Conservation (phyloP, 2,113 vertebrate genomes). For the Otocyon megalotis region DNA sequence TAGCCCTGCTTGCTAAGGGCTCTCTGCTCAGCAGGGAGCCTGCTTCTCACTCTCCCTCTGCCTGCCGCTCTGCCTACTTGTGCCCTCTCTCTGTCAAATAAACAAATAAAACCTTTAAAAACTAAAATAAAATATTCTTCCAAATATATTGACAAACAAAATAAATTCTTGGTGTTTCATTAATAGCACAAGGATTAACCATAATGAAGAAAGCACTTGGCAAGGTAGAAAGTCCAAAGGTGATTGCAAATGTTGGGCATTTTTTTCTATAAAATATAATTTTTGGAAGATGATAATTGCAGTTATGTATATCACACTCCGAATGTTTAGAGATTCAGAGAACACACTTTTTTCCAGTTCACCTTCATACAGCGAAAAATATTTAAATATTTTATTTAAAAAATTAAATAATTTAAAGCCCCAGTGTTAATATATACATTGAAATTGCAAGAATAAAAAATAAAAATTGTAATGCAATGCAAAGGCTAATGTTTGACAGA, state of each 20-base stretch:
- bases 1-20: background rate
- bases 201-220: background rate
- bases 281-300: background rate
- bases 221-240: background rate
- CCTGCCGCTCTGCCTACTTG: too few relatives aligned
- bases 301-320: background rate
- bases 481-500: slow-evolving; percentile 71
- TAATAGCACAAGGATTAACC: background rate
- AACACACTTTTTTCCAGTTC: background rate
- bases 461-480: slow-evolving; percentile 59
- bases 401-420: slow-evolving; percentile 6
- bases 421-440: background rate
- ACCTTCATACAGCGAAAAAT: background rate
- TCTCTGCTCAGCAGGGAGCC: background rate
- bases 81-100: background rate
- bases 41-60: background rate
- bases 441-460: slow-evolving; percentile 59
- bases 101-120: background rate
- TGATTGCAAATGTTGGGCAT: background rate
- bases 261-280: background rate
- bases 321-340: slow-evolving; percentile 12
- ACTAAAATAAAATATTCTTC: background rate
- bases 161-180: background rate
- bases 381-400: slow-evolving; percentile 35
- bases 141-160: background rate